Conservation (phyloP, 2,888 invertebrate genomes). For the Drosophila eohydei region DNA sequence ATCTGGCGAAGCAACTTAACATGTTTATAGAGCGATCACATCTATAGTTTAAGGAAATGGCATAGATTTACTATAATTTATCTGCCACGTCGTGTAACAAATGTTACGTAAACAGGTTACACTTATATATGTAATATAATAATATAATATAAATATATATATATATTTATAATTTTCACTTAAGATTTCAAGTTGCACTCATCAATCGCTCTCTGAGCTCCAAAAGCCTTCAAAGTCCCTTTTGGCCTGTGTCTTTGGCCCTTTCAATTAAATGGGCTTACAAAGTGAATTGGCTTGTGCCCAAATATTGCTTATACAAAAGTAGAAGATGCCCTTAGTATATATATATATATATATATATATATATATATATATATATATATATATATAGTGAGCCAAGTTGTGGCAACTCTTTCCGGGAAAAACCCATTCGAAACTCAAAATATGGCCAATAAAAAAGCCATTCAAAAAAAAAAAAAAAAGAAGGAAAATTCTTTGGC, state of each 20-base stretch:
- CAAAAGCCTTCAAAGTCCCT: not conserved
- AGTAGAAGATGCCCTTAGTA: not conserved
- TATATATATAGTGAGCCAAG: conserved; percentile 18
- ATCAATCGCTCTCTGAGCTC: not conserved
- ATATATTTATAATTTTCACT: not conserved
- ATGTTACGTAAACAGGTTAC: too few relatives aligned
- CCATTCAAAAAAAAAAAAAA: conserved; percentile 12
- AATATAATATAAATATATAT: not conserved
- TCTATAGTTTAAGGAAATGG: too few relatives aligned
- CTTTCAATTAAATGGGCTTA: not conserved
- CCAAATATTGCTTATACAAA: not conserved
- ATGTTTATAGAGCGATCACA: too few relatives aligned
- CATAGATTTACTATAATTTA: too few relatives aligned
- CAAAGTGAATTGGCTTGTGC: not conserved
- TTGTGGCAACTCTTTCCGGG: conserved; percentile 12
- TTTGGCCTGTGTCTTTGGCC: not conserved
- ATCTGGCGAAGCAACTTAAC: too few relatives aligned
- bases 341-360: not conserved
- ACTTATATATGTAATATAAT: too few relatives aligned
- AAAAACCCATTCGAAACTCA: conserved; percentile 30
- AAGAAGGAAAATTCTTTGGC: not conserved
- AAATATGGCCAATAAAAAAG: conserved; percentile 43
- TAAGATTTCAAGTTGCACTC: not conserved
- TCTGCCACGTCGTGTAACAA: too few relatives aligned
- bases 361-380: not conserved